phyloP scores from a whole-genome alignment of 23 tunicate species.

The Halocynthia aurantium region DNA sequence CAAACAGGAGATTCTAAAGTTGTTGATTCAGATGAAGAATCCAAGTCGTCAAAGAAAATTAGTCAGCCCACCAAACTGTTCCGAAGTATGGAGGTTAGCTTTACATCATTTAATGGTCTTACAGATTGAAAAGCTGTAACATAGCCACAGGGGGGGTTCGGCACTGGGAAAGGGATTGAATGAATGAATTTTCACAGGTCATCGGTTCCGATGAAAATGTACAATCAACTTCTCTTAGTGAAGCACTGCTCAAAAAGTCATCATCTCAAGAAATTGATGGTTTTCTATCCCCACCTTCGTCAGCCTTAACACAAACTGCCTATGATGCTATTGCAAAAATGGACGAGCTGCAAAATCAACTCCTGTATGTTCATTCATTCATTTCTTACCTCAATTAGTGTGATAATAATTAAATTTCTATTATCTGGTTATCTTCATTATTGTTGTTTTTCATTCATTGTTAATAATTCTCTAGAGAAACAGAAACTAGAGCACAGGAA shows the following conservation, averaged over 20 bases:
- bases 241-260: neutral
- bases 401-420: neutral
- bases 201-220: constrained; percentile 52
- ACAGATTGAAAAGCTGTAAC: no score
- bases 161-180: neutral
- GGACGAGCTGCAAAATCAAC: constrained; percentile 48
- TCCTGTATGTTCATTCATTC: constrained; percentile 47
- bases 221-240: constrained; percentile 20
- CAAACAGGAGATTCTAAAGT: no score
- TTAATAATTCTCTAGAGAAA: constrained; percentile 14
- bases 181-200: neutral
- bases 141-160: neutral
- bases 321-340: constrained; percentile 79
- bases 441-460: neutral
- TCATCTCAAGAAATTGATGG: neutral
- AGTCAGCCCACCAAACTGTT: no score
- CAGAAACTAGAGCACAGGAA: constrained; percentile 67
- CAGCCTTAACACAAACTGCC: constrained; percentile 47
- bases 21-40: no score
- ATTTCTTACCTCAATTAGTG: neutral
- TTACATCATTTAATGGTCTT: no score
- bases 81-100: no score
- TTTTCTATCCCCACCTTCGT: constrained; percentile 33
- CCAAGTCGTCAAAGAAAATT: no score
- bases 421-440: no score